Conservation (phyloP, 2,797 vertebrate genomes). For the Paratrypauchen microcephalus region DNA sequence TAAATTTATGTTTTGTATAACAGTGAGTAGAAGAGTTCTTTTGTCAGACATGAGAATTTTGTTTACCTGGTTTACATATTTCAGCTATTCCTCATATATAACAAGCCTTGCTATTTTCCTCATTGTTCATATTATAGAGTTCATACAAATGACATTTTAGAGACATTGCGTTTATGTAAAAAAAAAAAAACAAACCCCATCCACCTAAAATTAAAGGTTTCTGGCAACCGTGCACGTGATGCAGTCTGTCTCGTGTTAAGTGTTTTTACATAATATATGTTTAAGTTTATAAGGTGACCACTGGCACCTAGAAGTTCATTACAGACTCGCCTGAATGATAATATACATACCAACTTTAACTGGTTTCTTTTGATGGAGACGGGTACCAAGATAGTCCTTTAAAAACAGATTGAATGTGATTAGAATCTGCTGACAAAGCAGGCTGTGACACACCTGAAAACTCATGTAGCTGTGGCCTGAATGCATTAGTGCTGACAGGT, state of each 20-base stretch:
- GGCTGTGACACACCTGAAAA: constrained; percentile 75
- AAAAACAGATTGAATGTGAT: constrained; percentile 84
- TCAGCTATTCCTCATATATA: too few species aligned
- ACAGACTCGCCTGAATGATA: constrained; percentile 53
- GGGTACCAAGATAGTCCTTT: constrained; percentile 83
- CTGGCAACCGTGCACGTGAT: background rate
- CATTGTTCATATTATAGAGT: background rate
- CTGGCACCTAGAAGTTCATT: constrained; percentile 29
- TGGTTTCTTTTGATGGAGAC: constrained; percentile 77
- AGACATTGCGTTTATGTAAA: background rate
- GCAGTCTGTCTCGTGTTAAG: background rate
- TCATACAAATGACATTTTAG: background rate
- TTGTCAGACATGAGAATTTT: too few species aligned
- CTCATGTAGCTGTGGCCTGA: constrained; percentile 72
- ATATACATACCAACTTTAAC: constrained; percentile 67
- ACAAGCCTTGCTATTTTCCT: background rate
- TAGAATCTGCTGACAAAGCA: constrained; percentile 80
- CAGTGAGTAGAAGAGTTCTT: too few species aligned
- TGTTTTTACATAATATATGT: constrained; percentile 31
- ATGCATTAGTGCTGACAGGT: constrained; percentile 80
- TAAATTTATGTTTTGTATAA: too few species aligned
- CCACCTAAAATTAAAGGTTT: background rate
- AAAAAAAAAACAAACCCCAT: too few species aligned
- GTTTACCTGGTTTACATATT: too few species aligned
- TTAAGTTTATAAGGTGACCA: constrained; percentile 47